These are phyloP conservation scores for Chauna torquata DNA, from an alignment of 2,113 vertebrate species.

Conservation along the genomic window DNA sequence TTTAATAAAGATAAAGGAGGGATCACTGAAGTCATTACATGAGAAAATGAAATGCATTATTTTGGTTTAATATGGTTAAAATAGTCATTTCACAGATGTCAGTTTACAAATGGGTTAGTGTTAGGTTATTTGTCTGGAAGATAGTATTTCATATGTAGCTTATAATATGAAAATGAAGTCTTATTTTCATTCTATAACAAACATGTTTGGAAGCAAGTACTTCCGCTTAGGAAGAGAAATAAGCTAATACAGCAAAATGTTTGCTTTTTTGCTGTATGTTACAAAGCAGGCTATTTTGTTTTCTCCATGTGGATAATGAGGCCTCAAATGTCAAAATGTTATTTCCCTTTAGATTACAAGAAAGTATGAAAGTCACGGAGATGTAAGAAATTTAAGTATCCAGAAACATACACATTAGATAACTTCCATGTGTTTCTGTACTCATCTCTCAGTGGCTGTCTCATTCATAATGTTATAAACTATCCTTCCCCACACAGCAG, in stretches of 20 bases:
- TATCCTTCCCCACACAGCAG: neutral
- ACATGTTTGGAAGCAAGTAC: neutral
- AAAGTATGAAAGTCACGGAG: neutral
- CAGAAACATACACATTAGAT: neutral
- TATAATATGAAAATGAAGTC: neutral
- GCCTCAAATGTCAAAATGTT: neutral
- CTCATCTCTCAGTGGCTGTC: neutral
- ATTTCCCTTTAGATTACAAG: neutral
- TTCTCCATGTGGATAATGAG: neutral
- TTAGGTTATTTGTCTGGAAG: neutral
- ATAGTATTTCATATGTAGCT: neutral
- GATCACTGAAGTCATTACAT: neutral
- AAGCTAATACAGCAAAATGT: neutral
- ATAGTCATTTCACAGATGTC: neutral
- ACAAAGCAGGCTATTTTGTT: neutral
- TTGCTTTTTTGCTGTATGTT: neutral
- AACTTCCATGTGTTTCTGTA: neutral
- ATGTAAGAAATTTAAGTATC: neutral
- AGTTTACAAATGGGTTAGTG: neutral
- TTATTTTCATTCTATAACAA: neutral
- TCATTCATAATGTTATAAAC: neutral
- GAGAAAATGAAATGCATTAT: neutral
- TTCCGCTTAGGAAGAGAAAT: neutral
- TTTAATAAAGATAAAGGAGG: neutral
- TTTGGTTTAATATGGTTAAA: neutral